Evolutionary conservation across 64 coral and sea anemone species (phyloP).

Genomic region (Montipora capricornis): DNA sequence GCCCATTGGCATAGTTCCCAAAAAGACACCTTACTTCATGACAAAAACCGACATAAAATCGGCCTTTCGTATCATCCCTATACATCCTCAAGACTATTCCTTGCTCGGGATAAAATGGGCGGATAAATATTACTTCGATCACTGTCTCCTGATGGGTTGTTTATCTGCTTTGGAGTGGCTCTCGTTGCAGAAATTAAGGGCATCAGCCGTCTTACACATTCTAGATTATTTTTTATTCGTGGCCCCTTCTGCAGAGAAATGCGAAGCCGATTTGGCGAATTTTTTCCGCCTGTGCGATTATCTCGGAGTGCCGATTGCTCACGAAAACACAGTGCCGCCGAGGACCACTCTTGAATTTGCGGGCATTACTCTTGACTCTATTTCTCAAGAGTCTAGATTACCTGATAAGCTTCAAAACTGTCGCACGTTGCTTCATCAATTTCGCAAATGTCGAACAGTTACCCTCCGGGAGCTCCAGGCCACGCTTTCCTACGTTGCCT

Average conservation of each 20-base stretch:
- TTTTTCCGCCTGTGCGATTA: too few species aligned
- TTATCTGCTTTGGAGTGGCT: too few species aligned
- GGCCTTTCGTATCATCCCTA: background rate
- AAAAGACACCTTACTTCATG: background rate
- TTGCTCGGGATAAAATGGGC: background rate
- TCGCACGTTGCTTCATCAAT: background rate
- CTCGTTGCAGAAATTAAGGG: background rate
- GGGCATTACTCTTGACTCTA: background rate
- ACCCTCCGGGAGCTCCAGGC: background rate
- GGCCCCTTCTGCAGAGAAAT: background rate
- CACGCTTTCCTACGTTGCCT: too few species aligned
- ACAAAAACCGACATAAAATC: slow-evolving; percentile 9
- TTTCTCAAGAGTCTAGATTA: background rate
- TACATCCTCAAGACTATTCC: background rate
- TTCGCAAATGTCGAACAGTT: background rate
- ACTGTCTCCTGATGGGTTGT: background rate
- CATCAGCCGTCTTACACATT: background rate
- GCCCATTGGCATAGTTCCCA: too few species aligned
- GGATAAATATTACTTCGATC: background rate
- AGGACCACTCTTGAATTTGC: background rate
- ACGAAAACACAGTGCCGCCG: background rate
- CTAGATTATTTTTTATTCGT: background rate
- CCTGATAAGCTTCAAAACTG: background rate
- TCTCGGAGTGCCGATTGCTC: too few species aligned
- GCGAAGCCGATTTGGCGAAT: background rate